These are phyloP conservation scores for Ormyrus thymus DNA, from an alignment of 2,888 invertebrate genomes.

Conservation along the genomic window DNA sequence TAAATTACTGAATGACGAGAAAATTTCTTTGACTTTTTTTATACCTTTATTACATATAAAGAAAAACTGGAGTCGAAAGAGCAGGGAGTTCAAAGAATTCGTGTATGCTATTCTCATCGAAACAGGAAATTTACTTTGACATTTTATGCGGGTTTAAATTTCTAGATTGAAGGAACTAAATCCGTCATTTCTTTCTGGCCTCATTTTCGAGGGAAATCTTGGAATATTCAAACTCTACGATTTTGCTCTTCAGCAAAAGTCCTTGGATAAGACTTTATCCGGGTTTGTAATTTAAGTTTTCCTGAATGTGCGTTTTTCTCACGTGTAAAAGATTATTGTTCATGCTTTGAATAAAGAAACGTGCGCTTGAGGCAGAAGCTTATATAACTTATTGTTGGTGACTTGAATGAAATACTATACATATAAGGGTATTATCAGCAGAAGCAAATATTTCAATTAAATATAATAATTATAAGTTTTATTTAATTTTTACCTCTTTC, in stretches of 20 bases:
- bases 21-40: no score
- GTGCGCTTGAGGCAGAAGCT: no score
- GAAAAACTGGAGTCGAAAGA: not conserved
- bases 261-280: conserved; percentile 18
- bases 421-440: no score
- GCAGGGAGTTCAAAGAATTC: no score
- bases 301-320: not conserved
- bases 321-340: no score
- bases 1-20: no score
- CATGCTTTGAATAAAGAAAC: no score
- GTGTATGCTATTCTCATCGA: not conserved
- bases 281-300: not conserved
- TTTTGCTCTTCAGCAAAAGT: conserved; percentile 23
- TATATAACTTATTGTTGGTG: no score
- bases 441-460: no score
- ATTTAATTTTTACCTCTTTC: no score
- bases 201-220: conserved; percentile 10
- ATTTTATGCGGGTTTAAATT: conserved; percentile 52
- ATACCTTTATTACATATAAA: not conserved
- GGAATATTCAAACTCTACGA: conserved; percentile 29
- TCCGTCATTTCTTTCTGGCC: conserved; percentile 19
- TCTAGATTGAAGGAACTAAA: conserved; percentile 30
- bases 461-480: no score
- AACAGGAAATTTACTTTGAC: conserved; percentile 50
- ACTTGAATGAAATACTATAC: no score